Base-by-base conservation (phyloP, 2,888 invertebrate genomes). In the Caenorhabditis japonica region DNA sequence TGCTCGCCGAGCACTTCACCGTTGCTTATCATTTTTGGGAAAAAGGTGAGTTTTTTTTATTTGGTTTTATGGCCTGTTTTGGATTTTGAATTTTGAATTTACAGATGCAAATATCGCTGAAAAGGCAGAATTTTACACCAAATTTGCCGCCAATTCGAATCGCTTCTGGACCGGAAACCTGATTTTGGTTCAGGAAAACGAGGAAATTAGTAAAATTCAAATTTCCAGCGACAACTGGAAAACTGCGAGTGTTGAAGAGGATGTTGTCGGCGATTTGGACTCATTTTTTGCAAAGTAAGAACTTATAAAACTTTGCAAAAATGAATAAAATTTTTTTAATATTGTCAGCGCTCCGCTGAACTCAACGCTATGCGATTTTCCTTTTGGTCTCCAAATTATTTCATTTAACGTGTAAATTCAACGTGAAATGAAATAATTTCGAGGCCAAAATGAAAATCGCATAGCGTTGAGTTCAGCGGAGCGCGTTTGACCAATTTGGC, bases 21-120 rank as follows among this genome's bases (percentile, higher is more conserved):
- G 59, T 68, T 0, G 59, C 59, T n/a, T 68, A 59, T 44, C 44
- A 53, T 17, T 68, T 53, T 53, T 68, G 68, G 68, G 59, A 68
- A 13, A 68, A 59, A 68, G 52, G 68, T 68, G n/a, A 39, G 17
- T 17, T 13, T 39, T 39, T 39, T 39, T 39, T n/a, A 15, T 4
- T n/a, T 13, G 4, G 4, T 39, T 39, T 39, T n/a, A 15, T 4
- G 5, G 17, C 49, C 30, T 13, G 38, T 12, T 30, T 19, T 7
- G n/a, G 10, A 17, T n/a, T 53, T 55, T 51, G 23, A 27, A 19
- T 25, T 17, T 53, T 23, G 12, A 4, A 15, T 46, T 27, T 39
- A 23, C 41, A 64, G 64, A 56, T 46, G 19, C 21, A 8, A 41
- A 46, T 47, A 53, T 68, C 4, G 52, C 39, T 4, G 59, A 68